These are phyloP conservation scores for Syrrhaptes paradoxus DNA, from an alignment of 2,113 vertebrate genomes.

Conservation along the genomic window DNA sequence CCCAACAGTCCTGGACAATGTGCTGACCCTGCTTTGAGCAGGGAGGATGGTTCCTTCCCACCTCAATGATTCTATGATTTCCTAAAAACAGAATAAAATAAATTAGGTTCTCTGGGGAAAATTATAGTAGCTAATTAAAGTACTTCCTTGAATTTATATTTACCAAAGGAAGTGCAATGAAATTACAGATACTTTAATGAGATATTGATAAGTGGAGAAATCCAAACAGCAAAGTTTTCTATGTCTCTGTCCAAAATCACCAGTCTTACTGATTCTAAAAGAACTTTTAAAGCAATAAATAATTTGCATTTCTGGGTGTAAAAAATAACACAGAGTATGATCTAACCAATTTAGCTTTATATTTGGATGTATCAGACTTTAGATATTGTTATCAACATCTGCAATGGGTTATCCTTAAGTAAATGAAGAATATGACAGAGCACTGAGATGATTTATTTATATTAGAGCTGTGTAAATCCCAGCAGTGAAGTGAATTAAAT, in stretches of 20 bases:
- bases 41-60: neutral
- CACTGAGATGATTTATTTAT: neutral
- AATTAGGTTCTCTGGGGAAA: neutral
- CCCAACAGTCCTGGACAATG: rapidly evolving
- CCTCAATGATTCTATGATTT: neutral
- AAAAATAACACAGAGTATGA: neutral
- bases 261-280: neutral
- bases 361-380: neutral
- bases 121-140: neutral
- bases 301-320: constrained; percentile 1
- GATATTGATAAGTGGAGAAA: neutral
- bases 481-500: neutral
- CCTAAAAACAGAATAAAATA: neutral
- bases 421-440: neutral
- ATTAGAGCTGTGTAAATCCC: neutral
- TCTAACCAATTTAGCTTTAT: neutral
- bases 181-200: neutral
- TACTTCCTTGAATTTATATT: neutral
- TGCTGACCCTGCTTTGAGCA: neutral
- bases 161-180: neutral
- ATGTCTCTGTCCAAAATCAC: neutral
- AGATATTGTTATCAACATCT: neutral
- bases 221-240: neutral
- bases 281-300: neutral
- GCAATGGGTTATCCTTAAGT: neutral